Evolutionary conservation across 2,113 vertebrate genomes (phyloP), one percentile per base, ranked within the genome.

Genomic region (Anoplopoma fimbria): DNA sequence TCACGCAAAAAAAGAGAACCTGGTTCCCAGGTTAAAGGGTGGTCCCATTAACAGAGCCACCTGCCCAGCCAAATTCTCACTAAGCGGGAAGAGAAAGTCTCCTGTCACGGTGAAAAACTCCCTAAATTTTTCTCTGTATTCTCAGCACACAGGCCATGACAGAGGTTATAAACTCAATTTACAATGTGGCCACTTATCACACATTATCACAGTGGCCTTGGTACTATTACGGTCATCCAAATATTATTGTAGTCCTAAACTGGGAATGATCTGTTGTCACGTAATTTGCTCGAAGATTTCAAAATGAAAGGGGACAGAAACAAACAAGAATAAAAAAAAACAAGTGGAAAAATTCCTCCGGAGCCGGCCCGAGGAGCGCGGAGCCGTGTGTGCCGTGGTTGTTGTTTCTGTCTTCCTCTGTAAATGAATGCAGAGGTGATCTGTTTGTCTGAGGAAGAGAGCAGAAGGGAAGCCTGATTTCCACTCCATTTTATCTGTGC

Each of bases 401-500:
- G 88, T 82, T 88, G 82, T 89, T 91, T 82, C 82, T 84, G 89
- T 90, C 86, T 93, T 93, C 92, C 89, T 91, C 88, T 89, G 86
- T 89, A 82, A 85, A 91, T 88, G 84, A 89, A 92, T 67, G 85
- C 92, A 89, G 90, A 91, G 87, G 83, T 91, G 91, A 91, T 90
- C 75, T 89, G 89, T 94, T 91, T 93, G 89, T 92, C 86, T 73
- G 89, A 93, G 93, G 93, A 92, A 93, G 90, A 90, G 90, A 92
- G 86, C 81, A 80, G 88, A 93, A 82, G 91, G 93, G 90, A 94
- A 94, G 92, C 87, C 84, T 90, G 91, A 92, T 94, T 95, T 95
- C 94, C 94, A 95, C 90, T 90, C 19, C 82, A 73, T 93, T 94
- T 94, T 94, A 95, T 94, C 94, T 94, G 90, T 61, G 79, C 81